Conservation (phyloP, 2,888 invertebrate species). For the Chydorus sphaericus region DNA sequence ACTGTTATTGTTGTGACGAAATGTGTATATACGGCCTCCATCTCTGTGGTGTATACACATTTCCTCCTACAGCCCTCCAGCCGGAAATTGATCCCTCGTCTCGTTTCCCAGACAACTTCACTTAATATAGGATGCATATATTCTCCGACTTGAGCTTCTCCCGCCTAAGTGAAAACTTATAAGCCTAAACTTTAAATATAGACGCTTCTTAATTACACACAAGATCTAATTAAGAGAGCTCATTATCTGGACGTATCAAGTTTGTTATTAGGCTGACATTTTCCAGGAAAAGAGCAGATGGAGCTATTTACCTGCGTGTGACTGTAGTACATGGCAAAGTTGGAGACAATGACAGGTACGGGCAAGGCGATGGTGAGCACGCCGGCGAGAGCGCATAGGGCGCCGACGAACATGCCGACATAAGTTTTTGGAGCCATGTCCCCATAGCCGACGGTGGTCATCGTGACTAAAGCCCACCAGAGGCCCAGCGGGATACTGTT, state of each 20-base stretch:
- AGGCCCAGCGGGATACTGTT: conserved; percentile 84
- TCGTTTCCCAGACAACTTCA: no score
- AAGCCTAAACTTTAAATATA: no score
- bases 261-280: no score
- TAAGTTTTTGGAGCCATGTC: conserved; percentile 98
- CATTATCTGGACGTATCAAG: no score
- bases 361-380: conserved; percentile 97
- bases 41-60: no score
- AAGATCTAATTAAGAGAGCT: neutral
- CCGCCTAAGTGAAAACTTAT: no score
- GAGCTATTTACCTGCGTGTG: conserved; percentile 46
- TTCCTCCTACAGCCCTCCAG: no score
- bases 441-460: conserved; percentile 97
- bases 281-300: neutral
- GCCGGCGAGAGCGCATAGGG: conserved; percentile 93
- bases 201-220: conserved; percentile 1
- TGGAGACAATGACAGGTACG: conserved; percentile 97
- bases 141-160: no score
- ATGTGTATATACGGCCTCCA: no score
- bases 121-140: no score
- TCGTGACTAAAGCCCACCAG: conserved; percentile 88
- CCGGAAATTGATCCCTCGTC: no score
- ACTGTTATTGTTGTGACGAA: no score
- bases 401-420: conserved; percentile 96
- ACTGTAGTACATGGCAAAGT: conserved; percentile 94